These are phyloP conservation scores for Ariolimax columbianus DNA, from an alignment of 2,888 invertebrate species.

Conservation along the genomic window DNA sequence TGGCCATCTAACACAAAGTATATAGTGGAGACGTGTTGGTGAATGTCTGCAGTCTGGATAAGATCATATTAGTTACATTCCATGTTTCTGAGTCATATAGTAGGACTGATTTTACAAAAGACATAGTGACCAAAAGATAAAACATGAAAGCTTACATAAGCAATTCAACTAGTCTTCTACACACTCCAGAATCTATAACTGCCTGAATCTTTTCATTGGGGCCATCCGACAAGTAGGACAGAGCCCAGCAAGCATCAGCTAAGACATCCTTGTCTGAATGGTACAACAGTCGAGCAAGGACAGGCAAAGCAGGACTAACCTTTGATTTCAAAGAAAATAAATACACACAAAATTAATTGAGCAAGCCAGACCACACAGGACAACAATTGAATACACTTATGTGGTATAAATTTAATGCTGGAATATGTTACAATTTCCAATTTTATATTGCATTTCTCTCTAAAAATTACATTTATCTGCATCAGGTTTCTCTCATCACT, in stretches of 20 bases:
- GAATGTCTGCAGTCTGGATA: no score
- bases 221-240: slow-evolving; percentile 96
- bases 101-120: no score
- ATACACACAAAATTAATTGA: background rate
- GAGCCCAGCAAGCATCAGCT: slow-evolving; percentile 97
- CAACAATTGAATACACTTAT: background rate
- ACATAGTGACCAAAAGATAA: no score
- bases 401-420: background rate
- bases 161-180: slow-evolving; percentile 86
- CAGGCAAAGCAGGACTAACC: slow-evolving; percentile 84
- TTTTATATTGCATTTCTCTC: no score
- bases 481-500: no score
- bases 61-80: no score
- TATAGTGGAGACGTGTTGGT: no score
- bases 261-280: slow-evolving; percentile 93
- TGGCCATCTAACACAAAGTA: no score
- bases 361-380: background rate
- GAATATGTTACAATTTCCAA: no score
- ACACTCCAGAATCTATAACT: slow-evolving; percentile 96
- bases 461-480: no score
- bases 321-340: slow-evolving; percentile 44
- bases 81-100: no score
- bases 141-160: slow-evolving; percentile 81
- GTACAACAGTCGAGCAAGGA: slow-evolving; percentile 91
- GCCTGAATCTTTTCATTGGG: slow-evolving; percentile 98